Base-by-base conservation (phyloP, 2,888 invertebrate species). In the Hetaerina titia region DNA sequence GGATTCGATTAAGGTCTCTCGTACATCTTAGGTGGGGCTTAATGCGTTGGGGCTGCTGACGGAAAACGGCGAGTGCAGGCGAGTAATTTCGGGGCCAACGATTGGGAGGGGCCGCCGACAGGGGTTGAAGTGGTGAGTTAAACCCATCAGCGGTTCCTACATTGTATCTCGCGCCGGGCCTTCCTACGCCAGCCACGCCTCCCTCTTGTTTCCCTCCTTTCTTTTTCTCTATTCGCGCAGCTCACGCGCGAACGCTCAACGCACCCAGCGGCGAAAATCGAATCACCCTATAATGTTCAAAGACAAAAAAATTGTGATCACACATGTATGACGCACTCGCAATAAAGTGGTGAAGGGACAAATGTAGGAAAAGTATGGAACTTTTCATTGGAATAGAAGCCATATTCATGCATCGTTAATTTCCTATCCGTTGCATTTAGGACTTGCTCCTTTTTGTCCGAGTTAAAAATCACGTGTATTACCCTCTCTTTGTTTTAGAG, bases 121-220 rank as follows among this genome's bases (percentile, higher is more conserved):
- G 69, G 22, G 69, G 69, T n/a, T n/a, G 69, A 69, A 81, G 81
- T 81, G 81, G 69, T 69, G 69, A n/a, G 69, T 31, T 81, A 81
- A 81, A 31, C 81, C 81, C 31, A 81, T 31, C 31, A 81, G 5
- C 81, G 31, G 81, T 22, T 45, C 11, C 5, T 17, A 22, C 69
- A 69, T n/a, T 69, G 69, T 69, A 9, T 69, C 69, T 19, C 64
- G 64, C 22, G 64, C 22, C 69, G 7, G 19, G 22, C 69, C 22
- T n/a, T 22, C 69, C n/a, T 19, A 19, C 5, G 6, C 9, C 0
- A 22, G 19, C 9, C 69, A 22, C 31, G 25, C 31, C 81, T 15
- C 8, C 31, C 22, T 25, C 25, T n/a, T 1, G 11, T 31, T 31
- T 81, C 31, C 25, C 81, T 25, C 81, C 31, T 31, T 13, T 15